phyloP scores from a whole-genome alignment of 2,113 vertebrate species.

The Phrynosoma blainvillii region DNA sequence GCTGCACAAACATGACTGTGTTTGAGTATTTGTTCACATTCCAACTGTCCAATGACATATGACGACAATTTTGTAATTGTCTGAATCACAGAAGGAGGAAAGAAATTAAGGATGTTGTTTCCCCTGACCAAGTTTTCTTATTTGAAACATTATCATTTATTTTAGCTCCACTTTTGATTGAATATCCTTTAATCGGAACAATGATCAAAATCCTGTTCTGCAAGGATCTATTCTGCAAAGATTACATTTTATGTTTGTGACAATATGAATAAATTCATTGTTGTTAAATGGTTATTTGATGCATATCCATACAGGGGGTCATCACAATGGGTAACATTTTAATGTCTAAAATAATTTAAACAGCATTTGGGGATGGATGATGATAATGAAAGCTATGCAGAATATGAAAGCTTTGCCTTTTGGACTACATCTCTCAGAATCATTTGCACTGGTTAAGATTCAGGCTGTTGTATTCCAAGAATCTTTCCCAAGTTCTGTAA shows the following conservation, averaged over 20 bases:
- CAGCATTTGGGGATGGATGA: too few species aligned
- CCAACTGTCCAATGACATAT: constrained; percentile 20
- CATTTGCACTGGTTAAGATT: too few species aligned
- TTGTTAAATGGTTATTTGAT: constrained; percentile 31
- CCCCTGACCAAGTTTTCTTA: not conserved
- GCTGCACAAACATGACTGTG: constrained; percentile 68
- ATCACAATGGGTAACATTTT: not conserved
- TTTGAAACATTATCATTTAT: not conserved
- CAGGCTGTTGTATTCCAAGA: too few species aligned
- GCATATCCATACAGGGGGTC: not conserved
- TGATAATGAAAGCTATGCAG: too few species aligned
- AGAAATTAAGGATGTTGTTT: not conserved
- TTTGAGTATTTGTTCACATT: constrained; percentile 56
- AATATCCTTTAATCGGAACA: not conserved
- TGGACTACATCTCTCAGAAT: too few species aligned
- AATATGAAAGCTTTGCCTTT: too few species aligned
- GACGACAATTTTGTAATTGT: constrained; percentile 33
- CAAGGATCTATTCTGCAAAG: not conserved
- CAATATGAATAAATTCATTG: constrained; percentile 14
- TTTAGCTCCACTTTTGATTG: constrained; percentile 23
- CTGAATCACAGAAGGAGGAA: constrained; percentile 32
- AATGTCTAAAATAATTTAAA: too few species aligned
- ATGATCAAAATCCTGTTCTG: not conserved
- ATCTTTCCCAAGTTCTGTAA: too few species aligned
- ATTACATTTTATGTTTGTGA: not conserved